Percentiles rank a stretch among this genome's conserved stretches.
phyloP scores from a whole-genome alignment of 2,888 invertebrate genomes.

The Drosophila subsilvestris region DNA sequence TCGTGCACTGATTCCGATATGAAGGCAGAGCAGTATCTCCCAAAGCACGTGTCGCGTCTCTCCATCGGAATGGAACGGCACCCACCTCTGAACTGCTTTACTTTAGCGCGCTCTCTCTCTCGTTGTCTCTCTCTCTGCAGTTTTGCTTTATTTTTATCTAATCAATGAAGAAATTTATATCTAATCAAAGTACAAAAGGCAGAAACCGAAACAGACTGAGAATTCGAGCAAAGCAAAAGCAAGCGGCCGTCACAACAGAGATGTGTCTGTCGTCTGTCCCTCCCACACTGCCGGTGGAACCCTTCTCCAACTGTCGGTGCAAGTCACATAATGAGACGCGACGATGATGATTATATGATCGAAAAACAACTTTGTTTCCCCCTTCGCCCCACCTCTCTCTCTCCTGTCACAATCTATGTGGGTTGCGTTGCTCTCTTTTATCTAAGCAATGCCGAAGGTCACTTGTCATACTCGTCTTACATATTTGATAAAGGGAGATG shows the following conservation, averaged over 20 bases:
- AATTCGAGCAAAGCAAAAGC: constrained; percentile 37
- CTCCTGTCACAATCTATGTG: constrained; percentile 2
- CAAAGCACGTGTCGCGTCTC: constrained; percentile 39
- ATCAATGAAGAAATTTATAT: constrained; percentile 80
- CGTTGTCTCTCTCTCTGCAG: constrained; percentile 14
- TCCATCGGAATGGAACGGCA: constrained; percentile 1
- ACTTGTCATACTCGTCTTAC: not conserved
- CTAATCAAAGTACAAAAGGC: constrained; percentile 71
- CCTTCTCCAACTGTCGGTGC: constrained; percentile 37
- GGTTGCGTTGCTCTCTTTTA: constrained; percentile 10
- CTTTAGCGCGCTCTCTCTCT: not conserved
- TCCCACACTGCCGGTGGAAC: not conserved
- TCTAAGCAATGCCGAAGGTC: constrained; percentile 4
- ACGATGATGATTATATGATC: constrained; percentile 61
- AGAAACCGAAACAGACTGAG: constrained; percentile 44
- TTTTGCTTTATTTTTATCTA: constrained; percentile 72
- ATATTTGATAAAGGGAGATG: not conserved
- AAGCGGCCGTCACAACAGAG: constrained; percentile 37
- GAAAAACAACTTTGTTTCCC: constrained; percentile 28
- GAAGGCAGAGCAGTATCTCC: constrained; percentile 31
- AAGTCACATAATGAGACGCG: constrained; percentile 70
- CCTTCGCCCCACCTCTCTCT: not conserved
- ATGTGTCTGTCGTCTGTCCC: constrained; percentile 6
- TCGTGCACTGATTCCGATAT: constrained; percentile 57
- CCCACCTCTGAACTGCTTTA: constrained; percentile 34